A percentile compares a stretch with the other conserved stretches of the same genome.
Evolutionary conservation across 2,113 vertebrate genomes (phyloP).

Genomic region (Argyrosomus japonicus): DNA sequence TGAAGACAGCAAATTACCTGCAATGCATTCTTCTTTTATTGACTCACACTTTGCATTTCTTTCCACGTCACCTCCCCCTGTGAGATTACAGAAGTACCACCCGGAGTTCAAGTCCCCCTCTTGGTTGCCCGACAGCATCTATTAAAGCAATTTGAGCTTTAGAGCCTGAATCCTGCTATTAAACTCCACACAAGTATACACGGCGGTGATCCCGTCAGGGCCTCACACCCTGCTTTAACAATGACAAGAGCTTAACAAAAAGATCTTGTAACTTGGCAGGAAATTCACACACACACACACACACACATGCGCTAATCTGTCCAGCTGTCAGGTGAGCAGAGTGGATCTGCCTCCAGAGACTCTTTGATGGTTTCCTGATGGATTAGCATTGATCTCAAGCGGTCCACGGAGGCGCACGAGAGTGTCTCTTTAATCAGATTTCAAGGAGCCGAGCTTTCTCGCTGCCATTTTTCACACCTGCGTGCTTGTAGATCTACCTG

Average conservation of each 20-base stretch:
- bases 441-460: conserved; percentile 13
- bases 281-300: conserved; percentile 25
- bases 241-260: conserved; percentile 9
- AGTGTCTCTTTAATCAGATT: conserved; percentile 49
- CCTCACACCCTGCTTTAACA: conserved; percentile 5
- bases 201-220: background rate
- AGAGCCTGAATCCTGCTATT: conserved; percentile 18
- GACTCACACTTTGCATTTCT: background rate
- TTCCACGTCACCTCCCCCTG: background rate
- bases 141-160: conserved; percentile 1
- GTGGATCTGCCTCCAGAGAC: conserved; percentile 52
- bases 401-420: conserved; percentile 5
- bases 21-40: too few relatives aligned
- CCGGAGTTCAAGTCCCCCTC: background rate
- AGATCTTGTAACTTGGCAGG: conserved; percentile 7
- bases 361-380: conserved; percentile 65
- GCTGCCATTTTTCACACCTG: conserved; percentile 7
- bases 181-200: background rate
- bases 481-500: background rate
- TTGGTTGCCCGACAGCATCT: background rate
- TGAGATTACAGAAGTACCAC: background rate
- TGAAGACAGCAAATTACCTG: too few relatives aligned
- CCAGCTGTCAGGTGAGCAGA: conserved; percentile 75
- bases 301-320: conserved; percentile 14
- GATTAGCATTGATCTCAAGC: conserved; percentile 60